Base-by-base conservation (phyloP, 2,797 vertebrate species). In the Pelobates cultripes region DNA sequence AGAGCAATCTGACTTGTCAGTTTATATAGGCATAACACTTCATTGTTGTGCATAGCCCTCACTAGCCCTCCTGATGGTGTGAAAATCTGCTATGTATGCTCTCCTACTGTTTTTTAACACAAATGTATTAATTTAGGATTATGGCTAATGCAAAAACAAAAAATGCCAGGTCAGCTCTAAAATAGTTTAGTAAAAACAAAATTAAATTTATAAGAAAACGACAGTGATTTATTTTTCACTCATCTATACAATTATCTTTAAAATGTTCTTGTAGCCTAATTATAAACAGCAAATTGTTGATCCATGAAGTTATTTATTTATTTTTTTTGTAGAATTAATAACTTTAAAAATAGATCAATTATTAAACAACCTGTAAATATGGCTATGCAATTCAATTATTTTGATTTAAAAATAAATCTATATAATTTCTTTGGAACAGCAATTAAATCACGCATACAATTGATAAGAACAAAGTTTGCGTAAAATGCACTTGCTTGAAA, bases 1-100 rank as follows among this genome's bases (percentile, higher is more conserved):
- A 90, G 93, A 82, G 81, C 88, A 85, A 87, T 95, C 91, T 91
- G 87, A 92, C 91, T 91, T 95, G 91, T 94, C 93, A 92, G 90
- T 94, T 93, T 92, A 94, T 92, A 92, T 88, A 92, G 90, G 92
- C 87, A 86, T 92, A 91, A 90, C 90, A 88, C 89, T 90, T 89
- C 88, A 88, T 87, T 86, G 86, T 88, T 86, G 88, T 89, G 88
- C 86, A 89, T 86, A 90, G 80, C 83, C 67, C 78, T 88, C 85
- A 89, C 86, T 87, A 85, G 86, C 89, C 85, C 79, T 85, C 85
- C 88, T 88, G 90, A 87, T 87, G 82, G 85, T 86, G 64, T 85
- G 85, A 88, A 57, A 90, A 86, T 89, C 85, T 87, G 84, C 86
- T 87, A 80, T 28, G 78, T 80, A 47, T 69, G 82, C 79, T 87